These are phyloP conservation scores for Cygnus olor DNA, from an alignment of 2,797 vertebrate genomes.

Conservation along the genomic window DNA sequence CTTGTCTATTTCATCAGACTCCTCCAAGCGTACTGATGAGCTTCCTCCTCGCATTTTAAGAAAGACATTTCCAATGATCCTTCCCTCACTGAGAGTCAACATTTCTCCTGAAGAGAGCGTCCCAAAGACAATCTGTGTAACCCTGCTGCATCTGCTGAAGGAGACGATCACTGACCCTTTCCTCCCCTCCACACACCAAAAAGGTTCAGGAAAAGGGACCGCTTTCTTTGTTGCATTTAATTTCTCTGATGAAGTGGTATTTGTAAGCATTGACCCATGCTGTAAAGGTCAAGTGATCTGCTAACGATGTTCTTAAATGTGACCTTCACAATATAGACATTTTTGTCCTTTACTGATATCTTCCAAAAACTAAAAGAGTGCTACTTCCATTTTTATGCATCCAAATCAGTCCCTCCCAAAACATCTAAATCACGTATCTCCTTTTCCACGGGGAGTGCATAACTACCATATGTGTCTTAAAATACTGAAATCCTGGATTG, in stretches of 20 bases:
- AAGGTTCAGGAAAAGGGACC: neutral
- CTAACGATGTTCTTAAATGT: neutral
- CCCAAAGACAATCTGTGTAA: neutral
- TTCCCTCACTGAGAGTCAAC: too few species aligned
- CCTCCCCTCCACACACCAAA: neutral
- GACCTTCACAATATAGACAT: neutral
- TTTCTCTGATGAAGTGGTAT: neutral
- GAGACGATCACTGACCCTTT: neutral
- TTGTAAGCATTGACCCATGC: neutral
- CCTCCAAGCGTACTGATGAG: too few species aligned
- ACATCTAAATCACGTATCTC: neutral
- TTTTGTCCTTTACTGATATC: neutral
- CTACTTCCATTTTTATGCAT: neutral
- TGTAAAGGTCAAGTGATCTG: neutral
- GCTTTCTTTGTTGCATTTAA: neutral
- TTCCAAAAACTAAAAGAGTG: neutral
- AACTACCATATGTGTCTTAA: neutral
- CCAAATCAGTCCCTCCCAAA: accelerated
- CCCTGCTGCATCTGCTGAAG: neutral
- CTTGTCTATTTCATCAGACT: neutral
- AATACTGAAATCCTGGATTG: neutral
- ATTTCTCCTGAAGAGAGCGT: too few species aligned
- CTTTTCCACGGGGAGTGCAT: accelerated
- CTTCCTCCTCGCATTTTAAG: neutral
- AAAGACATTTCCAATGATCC: neutral